phyloP scores from a whole-genome alignment of 2,888 invertebrate species.

The Eristalis tenax region DNA sequence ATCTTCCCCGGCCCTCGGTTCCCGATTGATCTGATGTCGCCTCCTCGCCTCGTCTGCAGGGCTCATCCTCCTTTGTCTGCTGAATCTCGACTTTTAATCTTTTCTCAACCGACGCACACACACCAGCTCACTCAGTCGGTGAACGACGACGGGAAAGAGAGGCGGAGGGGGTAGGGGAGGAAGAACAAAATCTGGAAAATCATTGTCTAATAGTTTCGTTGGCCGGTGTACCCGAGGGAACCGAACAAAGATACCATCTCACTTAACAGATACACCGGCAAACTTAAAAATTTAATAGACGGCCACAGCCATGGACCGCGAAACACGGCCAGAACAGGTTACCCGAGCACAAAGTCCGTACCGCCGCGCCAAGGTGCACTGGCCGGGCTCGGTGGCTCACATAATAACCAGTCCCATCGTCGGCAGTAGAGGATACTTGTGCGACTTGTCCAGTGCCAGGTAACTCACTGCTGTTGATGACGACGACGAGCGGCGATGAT shows the following conservation, averaged over 20 bases:
- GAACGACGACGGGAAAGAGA: neutral
- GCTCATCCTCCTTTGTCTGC: conserved; percentile 12
- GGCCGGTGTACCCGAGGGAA: conserved; percentile 34
- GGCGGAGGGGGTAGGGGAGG: neutral
- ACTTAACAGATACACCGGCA: conserved; percentile 67
- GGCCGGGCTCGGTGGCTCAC: conserved; percentile 53
- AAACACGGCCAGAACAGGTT: conserved; percentile 20
- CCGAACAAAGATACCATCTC: conserved; percentile 63
- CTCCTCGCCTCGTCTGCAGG: neutral
- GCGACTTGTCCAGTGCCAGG: neutral
- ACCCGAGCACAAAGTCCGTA: conserved; percentile 6
- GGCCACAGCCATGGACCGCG: conserved; percentile 28
- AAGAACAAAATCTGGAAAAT: conserved; percentile 47
- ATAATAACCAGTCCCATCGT: conserved; percentile 44
- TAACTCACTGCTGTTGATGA: neutral
- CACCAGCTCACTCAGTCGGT: neutral
- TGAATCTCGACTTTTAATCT: conserved; percentile 62
- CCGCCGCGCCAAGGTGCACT: conserved; percentile 31
- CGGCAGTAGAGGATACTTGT: neutral
- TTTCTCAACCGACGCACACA: neutral
- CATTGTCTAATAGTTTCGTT: conserved; percentile 63
- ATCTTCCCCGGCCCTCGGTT: conserved; percentile 15
- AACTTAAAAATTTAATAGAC: conserved; percentile 62
- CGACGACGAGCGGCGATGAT: too few species aligned
- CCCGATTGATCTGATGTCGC: neutral